Conservation (phyloP, 2,888 invertebrate genomes). For the Ophion ventricosus region DNA sequence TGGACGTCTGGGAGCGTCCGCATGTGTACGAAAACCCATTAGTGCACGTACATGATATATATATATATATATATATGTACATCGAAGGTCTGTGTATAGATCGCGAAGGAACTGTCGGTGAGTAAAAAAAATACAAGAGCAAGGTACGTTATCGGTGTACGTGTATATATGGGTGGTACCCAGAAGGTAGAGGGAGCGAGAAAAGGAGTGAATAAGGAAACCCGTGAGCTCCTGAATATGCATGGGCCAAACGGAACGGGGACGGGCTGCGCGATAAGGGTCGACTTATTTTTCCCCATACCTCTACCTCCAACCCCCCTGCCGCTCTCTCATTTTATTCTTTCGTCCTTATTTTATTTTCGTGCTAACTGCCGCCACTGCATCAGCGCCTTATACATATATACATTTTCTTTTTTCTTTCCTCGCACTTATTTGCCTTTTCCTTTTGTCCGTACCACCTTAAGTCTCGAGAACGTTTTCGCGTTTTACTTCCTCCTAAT, state of each 20-base stretch:
- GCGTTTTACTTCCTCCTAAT: conserved; percentile 36
- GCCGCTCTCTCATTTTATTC: conserved; percentile 79
- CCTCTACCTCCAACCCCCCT: conserved; percentile 78
- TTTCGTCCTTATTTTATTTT: conserved; percentile 81
- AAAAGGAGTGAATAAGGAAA: conserved; percentile 66
- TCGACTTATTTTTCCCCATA: conserved; percentile 80
- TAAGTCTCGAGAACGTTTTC: conserved; percentile 23
- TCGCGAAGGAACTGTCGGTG: conserved; percentile 47
- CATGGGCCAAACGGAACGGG: conserved; percentile 81
- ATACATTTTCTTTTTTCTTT: conserved; percentile 1
- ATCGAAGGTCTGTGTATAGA: conserved; percentile 3
- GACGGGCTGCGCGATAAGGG: conserved; percentile 80
- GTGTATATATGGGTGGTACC: conserved; percentile 55
- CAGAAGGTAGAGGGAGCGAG: conserved; percentile 69
- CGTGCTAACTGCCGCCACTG: conserved; percentile 79
- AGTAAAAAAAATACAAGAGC: conserved; percentile 44
- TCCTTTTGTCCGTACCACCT: conserved; percentile 40
- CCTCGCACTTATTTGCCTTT: conserved; percentile 27
- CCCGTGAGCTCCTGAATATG: conserved; percentile 79
- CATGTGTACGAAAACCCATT: conserved; percentile 30
- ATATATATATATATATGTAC: not conserved
- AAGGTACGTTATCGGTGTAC: conserved; percentile 49
- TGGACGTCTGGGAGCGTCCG: conserved; percentile 70
- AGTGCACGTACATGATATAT: conserved; percentile 1
- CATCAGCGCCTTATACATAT: conserved; percentile 23